Conservation (phyloP, 2,888 invertebrate genomes). For the Rotaria socialis region DNA sequence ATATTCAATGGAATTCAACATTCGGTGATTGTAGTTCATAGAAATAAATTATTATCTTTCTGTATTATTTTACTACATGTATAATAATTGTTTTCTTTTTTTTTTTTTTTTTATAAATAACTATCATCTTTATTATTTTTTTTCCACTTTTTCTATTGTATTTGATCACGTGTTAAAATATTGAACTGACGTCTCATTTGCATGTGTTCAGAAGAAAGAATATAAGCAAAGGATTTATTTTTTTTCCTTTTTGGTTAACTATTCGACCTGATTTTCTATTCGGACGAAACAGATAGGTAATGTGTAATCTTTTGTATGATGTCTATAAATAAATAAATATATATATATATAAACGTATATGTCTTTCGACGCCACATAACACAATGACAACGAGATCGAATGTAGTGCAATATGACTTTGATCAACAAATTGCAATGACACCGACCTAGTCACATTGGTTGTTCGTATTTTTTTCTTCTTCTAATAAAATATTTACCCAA, state of each 20-base stretch:
- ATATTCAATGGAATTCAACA: slow-evolving; percentile 43
- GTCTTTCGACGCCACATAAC: neutral
- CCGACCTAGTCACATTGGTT: neutral
- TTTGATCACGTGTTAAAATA: neutral
- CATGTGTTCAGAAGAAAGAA: neutral
- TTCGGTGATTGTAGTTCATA: slow-evolving; percentile 37
- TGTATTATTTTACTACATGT: neutral
- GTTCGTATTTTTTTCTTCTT: neutral
- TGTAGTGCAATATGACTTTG: slow-evolving; percentile 13
- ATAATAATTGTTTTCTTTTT: neutral
- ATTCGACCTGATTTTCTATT: neutral
- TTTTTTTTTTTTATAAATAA: neutral
- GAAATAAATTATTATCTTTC: neutral
- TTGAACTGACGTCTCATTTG: neutral
- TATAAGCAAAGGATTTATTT: neutral
- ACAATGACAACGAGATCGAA: slow-evolving; percentile 23
- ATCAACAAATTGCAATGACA: slow-evolving; percentile 20
- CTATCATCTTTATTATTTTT: neutral
- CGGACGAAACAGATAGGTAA: neutral
- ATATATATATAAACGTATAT: too few relatives aligned
- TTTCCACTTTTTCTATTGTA: neutral
- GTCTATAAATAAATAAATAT: too few relatives aligned
- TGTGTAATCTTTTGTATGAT: neutral
- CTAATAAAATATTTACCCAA: neutral
- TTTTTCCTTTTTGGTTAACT: neutral